Evolutionary conservation across 2,797 vertebrate species (phyloP), one percentile per base, ranked within the genome.

Genomic region (Pangasius djambal): DNA sequence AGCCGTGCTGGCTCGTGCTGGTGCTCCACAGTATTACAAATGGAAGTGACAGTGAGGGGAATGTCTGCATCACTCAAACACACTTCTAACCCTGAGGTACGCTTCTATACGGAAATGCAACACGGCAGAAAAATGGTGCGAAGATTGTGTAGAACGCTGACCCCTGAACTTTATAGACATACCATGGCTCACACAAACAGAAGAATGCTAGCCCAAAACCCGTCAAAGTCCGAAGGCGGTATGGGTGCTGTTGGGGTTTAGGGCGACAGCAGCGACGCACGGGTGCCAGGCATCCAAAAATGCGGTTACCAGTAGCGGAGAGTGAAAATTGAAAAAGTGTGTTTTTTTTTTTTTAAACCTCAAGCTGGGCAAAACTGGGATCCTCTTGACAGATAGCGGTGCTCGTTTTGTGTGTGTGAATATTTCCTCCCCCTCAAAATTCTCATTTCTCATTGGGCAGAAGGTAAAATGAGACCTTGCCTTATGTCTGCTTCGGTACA

Each of bases 11-110:
- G 67, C 50, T 72, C 0, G 18, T 7, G n/a, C 83, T 50, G 67
- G 50, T n/a, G 34, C 57, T 44, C 12, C n/a, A 22, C 1, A 4
- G 63, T 34, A 13, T 75, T 75, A 86, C 85, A 75, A 75, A 86
- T 86, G 55, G 70, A 61, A 86, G 85, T 86, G 85, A 75, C 85
- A 86, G 70, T 20, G 22, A 61, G 25, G 69, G 13, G 52, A 86
- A 75, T 22, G 9, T 48, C 85, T 75, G 70, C 85, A 86, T 86
- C 63, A 75, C 85, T 86, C 85, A 86, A 61, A 75, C 9, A 13
- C n/a, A 8, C 34, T 10, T 40, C 22, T 31, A 67, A 84, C 40
- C 82, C 15, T 6, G 61, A 83, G 82, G 4, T 31, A 67, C 6
- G 25, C 28, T 52, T 65, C 28, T 22, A 6, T 34, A 25, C 16